phyloP scores from a whole-genome alignment of 2,888 invertebrate species.

The Subacronicta megacephala region DNA sequence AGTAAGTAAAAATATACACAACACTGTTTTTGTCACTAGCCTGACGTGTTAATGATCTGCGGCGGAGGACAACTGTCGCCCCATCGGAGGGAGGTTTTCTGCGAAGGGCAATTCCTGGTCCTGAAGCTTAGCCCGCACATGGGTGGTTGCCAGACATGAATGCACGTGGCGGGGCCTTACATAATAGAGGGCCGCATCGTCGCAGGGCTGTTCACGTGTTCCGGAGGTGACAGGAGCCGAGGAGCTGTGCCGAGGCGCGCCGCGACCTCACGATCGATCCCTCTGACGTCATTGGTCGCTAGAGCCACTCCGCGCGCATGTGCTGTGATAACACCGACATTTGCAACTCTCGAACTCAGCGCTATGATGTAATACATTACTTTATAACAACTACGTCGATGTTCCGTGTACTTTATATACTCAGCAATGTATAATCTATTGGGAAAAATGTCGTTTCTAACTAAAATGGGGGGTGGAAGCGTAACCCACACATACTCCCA shows the following conservation, averaged over 20 bases:
- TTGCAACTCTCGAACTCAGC: slow-evolving; percentile 32
- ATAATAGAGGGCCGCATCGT: slow-evolving; percentile 68
- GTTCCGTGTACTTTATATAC: background rate
- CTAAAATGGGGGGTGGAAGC: slow-evolving; percentile 44
- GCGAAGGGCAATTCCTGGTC: slow-evolving; percentile 98
- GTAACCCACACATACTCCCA: slow-evolving; percentile 64
- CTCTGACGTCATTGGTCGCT: slow-evolving; percentile 81
- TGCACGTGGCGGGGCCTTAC: slow-evolving; percentile 79
- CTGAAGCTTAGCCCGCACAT: slow-evolving; percentile 98
- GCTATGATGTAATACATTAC: slow-evolving; percentile 56
- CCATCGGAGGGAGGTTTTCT: slow-evolving; percentile 98
- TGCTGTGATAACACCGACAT: slow-evolving; percentile 56
- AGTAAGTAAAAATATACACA: slow-evolving; percentile 31
- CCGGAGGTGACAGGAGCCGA: slow-evolving; percentile 67
- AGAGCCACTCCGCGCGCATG: slow-evolving; percentile 62
- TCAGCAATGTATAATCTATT: slow-evolving; percentile 30
- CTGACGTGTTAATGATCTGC: slow-evolving; percentile 38
- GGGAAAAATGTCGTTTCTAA: slow-evolving; percentile 7
- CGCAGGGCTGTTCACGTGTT: slow-evolving; percentile 68
- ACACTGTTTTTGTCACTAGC: slow-evolving; percentile 47
- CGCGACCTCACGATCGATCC: slow-evolving; percentile 74
- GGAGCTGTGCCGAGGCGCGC: slow-evolving; percentile 58
- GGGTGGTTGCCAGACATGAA: slow-evolving; percentile 80
- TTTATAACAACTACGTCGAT: background rate
- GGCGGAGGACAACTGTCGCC: slow-evolving; percentile 94